Percentiles rank a stretch among this genome's conserved stretches.
phyloP scores from a whole-genome alignment of 2,797 vertebrate genomes.

The Phrynocephalus vlangalii region DNA sequence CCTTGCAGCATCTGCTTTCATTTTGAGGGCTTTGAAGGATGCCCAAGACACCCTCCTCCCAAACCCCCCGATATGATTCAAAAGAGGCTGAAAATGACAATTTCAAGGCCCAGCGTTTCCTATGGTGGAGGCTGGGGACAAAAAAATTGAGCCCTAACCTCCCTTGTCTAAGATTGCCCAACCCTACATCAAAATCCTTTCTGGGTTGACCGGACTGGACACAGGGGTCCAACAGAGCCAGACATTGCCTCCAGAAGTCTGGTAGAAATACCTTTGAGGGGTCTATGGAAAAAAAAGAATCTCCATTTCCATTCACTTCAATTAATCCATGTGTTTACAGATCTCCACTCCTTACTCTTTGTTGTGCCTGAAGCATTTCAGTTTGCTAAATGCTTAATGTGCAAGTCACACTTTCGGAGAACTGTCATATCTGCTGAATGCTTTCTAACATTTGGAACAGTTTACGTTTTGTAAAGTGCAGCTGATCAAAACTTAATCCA shows the following conservation, averaged over 20 bases:
- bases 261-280: neutral
- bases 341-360: neutral
- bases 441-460: constrained; percentile 11
- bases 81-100: too few relatives aligned
- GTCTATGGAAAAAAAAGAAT: neutral
- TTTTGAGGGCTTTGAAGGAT: too few relatives aligned
- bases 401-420: neutral
- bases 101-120: too few relatives aligned
- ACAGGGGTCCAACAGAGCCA: neutral
- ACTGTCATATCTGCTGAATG: constrained; percentile 7
- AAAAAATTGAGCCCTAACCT: too few relatives aligned
- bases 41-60: too few relatives aligned
- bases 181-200: too few relatives aligned
- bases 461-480: constrained; percentile 15
- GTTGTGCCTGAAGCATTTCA: neutral
- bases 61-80: too few relatives aligned
- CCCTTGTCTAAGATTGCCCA: too few relatives aligned
- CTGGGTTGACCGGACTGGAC: neutral
- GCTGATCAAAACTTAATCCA: constrained; percentile 4
- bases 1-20: too few relatives aligned
- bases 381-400: constrained; percentile 14
- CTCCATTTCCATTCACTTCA: neutral
- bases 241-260: neutral
- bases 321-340: neutral
- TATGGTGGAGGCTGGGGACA: too few relatives aligned